Percentiles rank a stretch among this genome's conserved stretches.
Conservation (phyloP, 2,797 vertebrate genomes). For the Naso thynnoides region DNA sequence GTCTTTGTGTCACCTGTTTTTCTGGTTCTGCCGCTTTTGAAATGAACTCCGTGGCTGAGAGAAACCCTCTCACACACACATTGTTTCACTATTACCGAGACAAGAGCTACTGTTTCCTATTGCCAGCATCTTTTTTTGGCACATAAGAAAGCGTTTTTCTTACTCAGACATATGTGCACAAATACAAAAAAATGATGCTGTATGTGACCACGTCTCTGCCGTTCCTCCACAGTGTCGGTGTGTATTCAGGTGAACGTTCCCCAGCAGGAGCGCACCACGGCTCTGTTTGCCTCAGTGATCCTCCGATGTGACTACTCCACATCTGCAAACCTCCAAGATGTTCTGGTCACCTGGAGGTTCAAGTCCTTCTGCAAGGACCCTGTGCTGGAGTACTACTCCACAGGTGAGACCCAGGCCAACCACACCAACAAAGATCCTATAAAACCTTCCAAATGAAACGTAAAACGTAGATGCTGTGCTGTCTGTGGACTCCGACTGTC, state of each 20-base stretch:
- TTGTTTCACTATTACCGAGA: slow-evolving; percentile 9
- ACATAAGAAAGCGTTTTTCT: background rate
- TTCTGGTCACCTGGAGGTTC: slow-evolving; percentile 94
- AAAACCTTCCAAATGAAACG: no score
- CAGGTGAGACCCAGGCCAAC: slow-evolving; percentile 79
- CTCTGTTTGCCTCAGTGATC: slow-evolving; percentile 87
- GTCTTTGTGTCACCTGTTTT: slow-evolving; percentile 75
- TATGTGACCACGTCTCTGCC: slow-evolving; percentile 30
- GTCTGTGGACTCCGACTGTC: background rate
- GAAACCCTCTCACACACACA: slow-evolving; percentile 27
- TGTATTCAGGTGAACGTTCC: slow-evolving; percentile 78
- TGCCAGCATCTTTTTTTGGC: background rate
- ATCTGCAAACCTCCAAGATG: slow-evolving; percentile 88
- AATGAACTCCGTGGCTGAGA: slow-evolving; percentile 30
- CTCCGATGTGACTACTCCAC: slow-evolving; percentile 94
- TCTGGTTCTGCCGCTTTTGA: slow-evolving; percentile 79
- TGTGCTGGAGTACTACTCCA: slow-evolving; percentile 92
- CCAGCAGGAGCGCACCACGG: slow-evolving; percentile 72
- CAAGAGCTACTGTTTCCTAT: background rate
- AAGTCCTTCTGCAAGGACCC: slow-evolving; percentile 98
- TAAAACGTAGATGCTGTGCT: background rate
- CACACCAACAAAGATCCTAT: background rate
- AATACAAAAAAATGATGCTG: slow-evolving; percentile 62
- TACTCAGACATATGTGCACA: background rate
- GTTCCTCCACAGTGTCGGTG: slow-evolving; percentile 60